Evolutionary conservation across 2,888 invertebrate genomes (phyloP).

Genomic region (Cerastoderma edule): DNA sequence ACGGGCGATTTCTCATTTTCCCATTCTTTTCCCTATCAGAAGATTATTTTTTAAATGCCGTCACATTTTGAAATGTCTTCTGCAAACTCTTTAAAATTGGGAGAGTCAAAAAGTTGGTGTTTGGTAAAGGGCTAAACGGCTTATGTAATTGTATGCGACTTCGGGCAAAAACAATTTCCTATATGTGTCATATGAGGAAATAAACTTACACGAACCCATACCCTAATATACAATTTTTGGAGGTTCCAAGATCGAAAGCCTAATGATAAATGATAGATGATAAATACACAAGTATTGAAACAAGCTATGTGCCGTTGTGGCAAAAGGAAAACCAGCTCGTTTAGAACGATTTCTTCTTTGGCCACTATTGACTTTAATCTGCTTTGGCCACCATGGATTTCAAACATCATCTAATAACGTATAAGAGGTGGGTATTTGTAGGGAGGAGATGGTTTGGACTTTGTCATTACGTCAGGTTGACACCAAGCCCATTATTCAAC

Average conservation of each 20-base stretch:
- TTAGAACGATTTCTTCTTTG: background rate
- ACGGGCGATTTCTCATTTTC: background rate
- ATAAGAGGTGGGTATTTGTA: too few species aligned
- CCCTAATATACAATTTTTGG: background rate
- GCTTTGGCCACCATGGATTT: too few species aligned
- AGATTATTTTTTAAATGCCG: background rate
- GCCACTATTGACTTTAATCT: background rate
- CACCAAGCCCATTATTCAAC: too few species aligned
- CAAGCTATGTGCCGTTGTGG: background rate
- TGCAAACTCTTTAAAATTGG: background rate
- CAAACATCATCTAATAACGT: too few species aligned
- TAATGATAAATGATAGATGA: background rate
- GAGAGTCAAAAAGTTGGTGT: background rate
- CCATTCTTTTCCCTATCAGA: background rate
- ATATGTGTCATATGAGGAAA: background rate
- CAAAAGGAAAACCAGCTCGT: conserved; percentile 1
- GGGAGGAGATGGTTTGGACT: too few species aligned
- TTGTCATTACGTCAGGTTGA: too few species aligned
- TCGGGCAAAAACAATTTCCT: too few species aligned
- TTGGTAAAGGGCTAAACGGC: background rate
- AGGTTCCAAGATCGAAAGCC: background rate
- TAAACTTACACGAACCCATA: background rate
- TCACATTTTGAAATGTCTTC: background rate
- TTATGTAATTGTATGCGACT: background rate
- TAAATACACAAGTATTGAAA: background rate